Evolutionary conservation across 2,797 vertebrate species (phyloP).

Genomic region (Cetoscarus ocellatus): DNA sequence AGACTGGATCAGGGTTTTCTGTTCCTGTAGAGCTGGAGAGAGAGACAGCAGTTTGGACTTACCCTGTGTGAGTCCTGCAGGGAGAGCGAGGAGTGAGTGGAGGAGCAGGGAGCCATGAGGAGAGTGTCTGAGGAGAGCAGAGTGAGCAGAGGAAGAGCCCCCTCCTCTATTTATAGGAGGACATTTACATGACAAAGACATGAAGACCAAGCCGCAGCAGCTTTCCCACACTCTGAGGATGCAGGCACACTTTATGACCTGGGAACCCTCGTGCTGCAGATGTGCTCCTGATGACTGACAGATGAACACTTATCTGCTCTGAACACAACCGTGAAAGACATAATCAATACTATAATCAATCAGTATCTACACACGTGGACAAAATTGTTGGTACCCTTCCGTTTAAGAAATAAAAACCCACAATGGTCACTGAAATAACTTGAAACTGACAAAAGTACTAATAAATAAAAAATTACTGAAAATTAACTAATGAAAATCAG

Average conservation of each 20-base stretch:
- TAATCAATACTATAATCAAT: no score
- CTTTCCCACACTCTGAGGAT: constrained; percentile 87
- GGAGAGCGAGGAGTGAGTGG: constrained; percentile 52
- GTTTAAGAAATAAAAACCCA: no score
- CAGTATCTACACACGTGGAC: no score
- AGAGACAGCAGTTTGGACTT: constrained; percentile 58
- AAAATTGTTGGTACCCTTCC: no score
- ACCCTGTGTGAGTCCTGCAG: constrained; percentile 79
- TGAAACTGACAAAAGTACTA: no score
- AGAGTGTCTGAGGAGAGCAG: constrained; percentile 26
- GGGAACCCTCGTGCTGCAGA: constrained; percentile 70
- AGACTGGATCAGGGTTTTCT: no score
- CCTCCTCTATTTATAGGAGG: constrained; percentile 82
- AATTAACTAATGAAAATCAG: no score
- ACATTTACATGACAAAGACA: constrained; percentile 78
- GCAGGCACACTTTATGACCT: constrained; percentile 75
- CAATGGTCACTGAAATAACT: no score
- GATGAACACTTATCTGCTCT: constrained; percentile 21
- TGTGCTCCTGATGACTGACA: constrained; percentile 41
- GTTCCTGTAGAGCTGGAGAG: no score
- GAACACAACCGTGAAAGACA: no score
- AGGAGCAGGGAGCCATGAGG: constrained; percentile 46
- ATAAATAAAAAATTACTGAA: no score
- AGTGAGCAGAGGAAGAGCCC: constrained; percentile 57
- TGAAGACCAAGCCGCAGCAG: constrained; percentile 75